Percentiles rank a stretch among this genome's conserved stretches.
Conservation (phyloP, 1,140 invertebrate species). For the Drosophila teissieri region DNA sequence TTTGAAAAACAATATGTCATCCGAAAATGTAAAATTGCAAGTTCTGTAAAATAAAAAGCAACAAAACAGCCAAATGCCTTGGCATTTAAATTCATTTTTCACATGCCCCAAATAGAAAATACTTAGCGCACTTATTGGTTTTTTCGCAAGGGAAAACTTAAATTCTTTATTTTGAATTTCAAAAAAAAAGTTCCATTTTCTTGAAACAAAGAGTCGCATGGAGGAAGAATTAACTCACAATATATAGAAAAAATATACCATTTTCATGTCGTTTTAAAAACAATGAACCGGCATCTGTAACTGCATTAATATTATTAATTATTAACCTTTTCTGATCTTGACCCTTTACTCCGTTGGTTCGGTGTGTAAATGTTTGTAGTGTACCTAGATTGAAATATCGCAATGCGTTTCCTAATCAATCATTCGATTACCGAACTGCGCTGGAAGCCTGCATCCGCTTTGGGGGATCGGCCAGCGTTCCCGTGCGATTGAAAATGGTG, state of each 20-base stretch:
- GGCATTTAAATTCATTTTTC: background rate
- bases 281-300: constrained; percentile 42
- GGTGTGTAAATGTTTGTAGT: background rate
- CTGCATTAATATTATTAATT: constrained; percentile 39
- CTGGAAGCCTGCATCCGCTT: constrained; percentile 21
- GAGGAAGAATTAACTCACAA: constrained; percentile 38
- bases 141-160: constrained; percentile 27
- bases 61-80: background rate
- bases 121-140: background rate
- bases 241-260: constrained; percentile 52
- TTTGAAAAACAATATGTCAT: constrained; percentile 24
- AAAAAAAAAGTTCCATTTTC: constrained; percentile 10
- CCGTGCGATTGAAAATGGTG: constrained; percentile 21
- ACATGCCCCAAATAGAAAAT: background rate
- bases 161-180: constrained; percentile 32
- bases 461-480: constrained; percentile 12
- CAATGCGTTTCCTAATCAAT: constrained; percentile 4
- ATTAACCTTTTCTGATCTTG: constrained; percentile 13
- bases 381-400: constrained; percentile 12
- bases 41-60: constrained; percentile 23
- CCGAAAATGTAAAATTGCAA: constrained; percentile 26
- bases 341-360: background rate
- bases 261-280: constrained; percentile 41
- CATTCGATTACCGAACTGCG: constrained; percentile 10
- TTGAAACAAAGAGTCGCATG: constrained; percentile 18